A percentile compares a stretch with the other conserved stretches of the same genome.
phyloP scores from a whole-genome alignment of 2,797 vertebrate species.

The Darevskia mixta region DNA sequence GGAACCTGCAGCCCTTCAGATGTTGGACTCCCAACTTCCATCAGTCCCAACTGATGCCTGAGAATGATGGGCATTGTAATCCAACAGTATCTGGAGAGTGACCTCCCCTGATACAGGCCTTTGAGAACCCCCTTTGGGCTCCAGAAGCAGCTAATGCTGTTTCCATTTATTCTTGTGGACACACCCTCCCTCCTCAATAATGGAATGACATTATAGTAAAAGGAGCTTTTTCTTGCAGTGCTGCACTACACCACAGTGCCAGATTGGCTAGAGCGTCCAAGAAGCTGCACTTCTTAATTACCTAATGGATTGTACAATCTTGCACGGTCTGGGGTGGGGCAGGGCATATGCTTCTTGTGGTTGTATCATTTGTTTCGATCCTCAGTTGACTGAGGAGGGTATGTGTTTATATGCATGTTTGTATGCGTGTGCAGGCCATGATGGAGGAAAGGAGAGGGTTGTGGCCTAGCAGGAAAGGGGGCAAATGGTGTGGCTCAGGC shows the following conservation, averaged over 20 bases:
- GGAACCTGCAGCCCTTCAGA: too few relatives aligned
- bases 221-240: not conserved
- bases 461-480: rapidly evolving
- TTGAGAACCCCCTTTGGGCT: not conserved
- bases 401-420: not conserved
- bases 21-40: too few relatives aligned
- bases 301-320: not conserved
- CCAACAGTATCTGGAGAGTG: too few relatives aligned
- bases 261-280: not conserved
- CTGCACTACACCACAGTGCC: not conserved
- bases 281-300: not conserved
- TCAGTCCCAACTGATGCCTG: too few relatives aligned
- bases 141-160: not conserved
- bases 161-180: not conserved
- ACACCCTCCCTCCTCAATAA: not conserved
- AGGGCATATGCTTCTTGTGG: not conserved
- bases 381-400: not conserved
- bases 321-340: not conserved
- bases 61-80: too few relatives aligned
- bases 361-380: not conserved
- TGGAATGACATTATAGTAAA: not conserved
- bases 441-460: not conserved
- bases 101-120: too few relatives aligned
- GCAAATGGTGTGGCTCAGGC: not conserved
- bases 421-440: not conserved